Evolutionary conservation across 2,888 invertebrate genomes (phyloP), one percentile per base, ranked within the genome.

Genomic region (Lagria hirta): DNA sequence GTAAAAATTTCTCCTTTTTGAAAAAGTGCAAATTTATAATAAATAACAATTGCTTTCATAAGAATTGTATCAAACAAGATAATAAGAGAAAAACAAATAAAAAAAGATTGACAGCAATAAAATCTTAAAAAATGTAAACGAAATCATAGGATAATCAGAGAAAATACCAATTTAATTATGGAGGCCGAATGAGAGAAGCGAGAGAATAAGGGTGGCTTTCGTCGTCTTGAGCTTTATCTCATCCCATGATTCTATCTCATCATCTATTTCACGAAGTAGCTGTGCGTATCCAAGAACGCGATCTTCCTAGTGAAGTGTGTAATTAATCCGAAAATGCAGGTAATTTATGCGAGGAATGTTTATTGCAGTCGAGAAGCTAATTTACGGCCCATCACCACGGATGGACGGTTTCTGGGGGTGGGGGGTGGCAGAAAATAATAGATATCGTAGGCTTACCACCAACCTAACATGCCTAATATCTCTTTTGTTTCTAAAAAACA

Each of bases 331-430:
- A 70, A 71, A 71, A 71, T 69, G 71, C 69, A 71, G 71, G 70
- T 72, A 71, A 72, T 72, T 72, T 72, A 71, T 72, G 71, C 69
- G 60, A 62, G 66, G 71, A 71, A 71, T 71, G 71, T 72, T 72
- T 69, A 71, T 71, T 70, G 69, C 70, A 68, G 62, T 63, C 63
- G 64, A 61, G 62, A 62, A 69, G 68, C 69, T 71, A 72, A 72
- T 71, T 71, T 72, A 72, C 69, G 68, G 60, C 62, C 62, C 70
- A 69, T 71, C 71, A 70, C 65, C 68, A 60, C 60, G 60, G 63
- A 64, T 57, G 60, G 66, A 65, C 62, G 60, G 55, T 55, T 54
- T 52, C 46, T 43, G 45, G 50, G 48, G 22, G 43, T 21, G 22
- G 27, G 21, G 16, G 36, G 11, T n/a, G n/a, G n/a, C n/a, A n/a